Base-by-base conservation (phyloP, 2,888 invertebrate species). In the Cerastis leucographa region DNA sequence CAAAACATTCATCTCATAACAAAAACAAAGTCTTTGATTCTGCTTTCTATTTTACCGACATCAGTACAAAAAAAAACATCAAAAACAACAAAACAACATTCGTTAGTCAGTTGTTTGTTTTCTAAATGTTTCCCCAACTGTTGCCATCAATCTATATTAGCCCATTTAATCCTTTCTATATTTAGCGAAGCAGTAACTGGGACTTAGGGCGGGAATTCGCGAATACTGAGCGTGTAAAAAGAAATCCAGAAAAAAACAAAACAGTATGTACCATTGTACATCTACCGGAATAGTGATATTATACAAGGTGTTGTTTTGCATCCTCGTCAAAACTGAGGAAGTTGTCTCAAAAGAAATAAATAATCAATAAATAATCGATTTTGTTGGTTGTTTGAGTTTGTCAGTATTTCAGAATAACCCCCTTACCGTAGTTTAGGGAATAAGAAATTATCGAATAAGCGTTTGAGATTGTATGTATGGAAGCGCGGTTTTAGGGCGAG, bases 121-220 rank as follows among this genome's bases (percentile, higher is more conserved):
- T 78, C 14, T 56, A 51, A 67, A 68, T 71, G 70, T 22, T 76
- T 69, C 51, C 22, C 35, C 65, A 66, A 22, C 73, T 73, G 84
- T 79, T 79, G 46, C 68, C 64, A 79, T 81, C 81, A 70, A 81
- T 81, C 72, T 78, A 25, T 54, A 75, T 59, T 80, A 74, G 66
- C 51, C 61, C 44, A 79, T 70, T 78, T 62, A 76, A 59, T 62
- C 65, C 65, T 56, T 65, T 74, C 78, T 78, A 80, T 73, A 76
- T 29, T 76, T 56, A 76, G 51, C 19, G 35, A 2, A 29, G n/a
- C 44, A 40, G 75, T n/a, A 81, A 69, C 44, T 68, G 61, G 42
- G 25, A 42, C 35, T 78, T 78, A 51, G 44, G 35, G 6, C 42
- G 42, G 35, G 42, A 35, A 35, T 44, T 76, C 17, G 49, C 49